Conservation (phyloP, 2,113 vertebrate species). For the Gobiocypris rarus region DNA sequence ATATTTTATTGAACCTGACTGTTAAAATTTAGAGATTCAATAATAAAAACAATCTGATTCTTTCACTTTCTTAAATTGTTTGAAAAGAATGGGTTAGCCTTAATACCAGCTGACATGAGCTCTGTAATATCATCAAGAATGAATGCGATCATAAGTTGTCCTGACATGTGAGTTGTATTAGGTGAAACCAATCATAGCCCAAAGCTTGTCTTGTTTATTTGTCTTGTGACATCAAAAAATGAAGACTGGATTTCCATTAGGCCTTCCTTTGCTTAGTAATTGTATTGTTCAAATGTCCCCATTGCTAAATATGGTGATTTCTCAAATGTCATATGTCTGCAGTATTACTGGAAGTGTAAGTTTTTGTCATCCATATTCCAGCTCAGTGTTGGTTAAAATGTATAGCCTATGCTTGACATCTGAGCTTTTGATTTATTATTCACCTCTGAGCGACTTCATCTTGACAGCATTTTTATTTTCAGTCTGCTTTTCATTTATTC, state of each 20-base stretch:
- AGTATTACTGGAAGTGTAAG: neutral
- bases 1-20: neutral
- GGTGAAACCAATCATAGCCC: neutral
- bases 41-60: neutral
- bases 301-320: neutral
- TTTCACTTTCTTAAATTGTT: neutral
- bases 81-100: neutral
- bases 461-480: neutral
- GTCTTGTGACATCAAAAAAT: neutral
- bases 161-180: constrained; percentile 11
- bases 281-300: neutral
- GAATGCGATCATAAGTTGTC: neutral
- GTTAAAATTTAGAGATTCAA: neutral
- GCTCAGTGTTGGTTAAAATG: neutral
- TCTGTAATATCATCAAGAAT: neutral
- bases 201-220: neutral
- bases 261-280: no score
- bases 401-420: neutral
- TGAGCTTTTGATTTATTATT: neutral
- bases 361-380: neutral
- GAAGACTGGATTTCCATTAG: neutral
- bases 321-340: neutral
- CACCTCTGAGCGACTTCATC: neutral
- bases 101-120: neutral
- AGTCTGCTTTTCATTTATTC: neutral